Evolutionary conservation across 2,888 invertebrate genomes (phyloP), one percentile per base, ranked within the genome.

Genomic region (Acleris cristana): DNA sequence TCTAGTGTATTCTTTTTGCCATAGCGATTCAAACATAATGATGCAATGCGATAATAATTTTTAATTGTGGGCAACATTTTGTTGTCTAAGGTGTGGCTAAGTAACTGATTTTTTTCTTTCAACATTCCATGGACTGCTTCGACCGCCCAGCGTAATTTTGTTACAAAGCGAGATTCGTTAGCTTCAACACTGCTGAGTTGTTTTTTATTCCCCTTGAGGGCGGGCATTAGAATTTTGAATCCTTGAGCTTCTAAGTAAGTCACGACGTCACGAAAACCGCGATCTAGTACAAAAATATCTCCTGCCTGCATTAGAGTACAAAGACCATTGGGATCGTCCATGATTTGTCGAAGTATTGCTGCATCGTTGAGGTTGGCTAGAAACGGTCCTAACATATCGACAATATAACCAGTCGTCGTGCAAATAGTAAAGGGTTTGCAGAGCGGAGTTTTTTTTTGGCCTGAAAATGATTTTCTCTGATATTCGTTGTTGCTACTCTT

Each of bases 1-100:
- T 49, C 49, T 45, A 26, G 21, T 54, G n/a, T 26, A 18, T 56
- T 56, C 19, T 56, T 56, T 56, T 56, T 12, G 56, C 44, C 44
- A 44, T 44, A 56, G 1, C 44, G 56, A 56, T 56, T 56, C 44
- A 56, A 56, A 40, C 56, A 56, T 44, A 44, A 56, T 10, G 56
- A 56, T 44, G 44, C 44, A 56, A 56, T 56, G 19, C 56, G 44
- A 56, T 56, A 56, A 56, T 44, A 56, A 44, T 12, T 54, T 49
- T 49, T 49, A 18, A 49, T 49, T 2, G 49, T 51, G 5, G 49
- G 49, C 49, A 51, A 19, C 49, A 51, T 51, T 51, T 51, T 51
- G 49, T 51, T 51, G 49, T 51, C 19, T 18, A 51, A 51, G 10
- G 49, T 21, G 49, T n/a, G 49, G 18, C 49, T 51, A 51, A 18